These are phyloP conservation scores for Pachypanchax playfairii DNA, from an alignment of 2,113 vertebrate genomes.

Conservation along the genomic window DNA sequence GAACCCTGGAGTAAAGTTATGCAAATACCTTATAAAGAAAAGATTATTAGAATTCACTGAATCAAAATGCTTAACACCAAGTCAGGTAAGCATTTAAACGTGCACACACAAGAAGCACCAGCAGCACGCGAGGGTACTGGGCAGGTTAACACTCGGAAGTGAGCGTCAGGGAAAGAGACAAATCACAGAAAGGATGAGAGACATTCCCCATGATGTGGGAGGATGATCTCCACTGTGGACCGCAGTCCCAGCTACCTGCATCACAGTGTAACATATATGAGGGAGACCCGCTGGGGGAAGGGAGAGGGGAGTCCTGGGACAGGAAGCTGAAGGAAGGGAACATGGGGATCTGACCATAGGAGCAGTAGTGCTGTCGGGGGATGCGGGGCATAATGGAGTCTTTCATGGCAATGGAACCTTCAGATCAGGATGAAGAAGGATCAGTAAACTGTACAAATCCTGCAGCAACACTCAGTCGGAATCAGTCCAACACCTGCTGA, in stretches of 20 bases:
- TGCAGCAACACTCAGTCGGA: neutral
- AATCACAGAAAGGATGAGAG: conserved; percentile 57
- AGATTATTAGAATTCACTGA: conserved; percentile 19
- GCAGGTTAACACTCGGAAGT: conserved; percentile 59
- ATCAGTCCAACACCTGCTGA: neutral
- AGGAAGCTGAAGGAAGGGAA: conserved; percentile 76
- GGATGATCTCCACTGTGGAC: conserved; percentile 50
- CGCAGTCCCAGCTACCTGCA: conserved; percentile 82
- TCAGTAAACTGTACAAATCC: conserved; percentile 33
- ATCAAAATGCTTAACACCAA: conserved; percentile 44
- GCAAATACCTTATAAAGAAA: no score
- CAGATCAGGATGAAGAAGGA: conserved; percentile 56
- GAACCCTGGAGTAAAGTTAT: no score
- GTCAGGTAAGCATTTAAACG: conserved; percentile 45
- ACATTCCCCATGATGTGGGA: conserved; percentile 45
- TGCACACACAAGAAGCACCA: conserved; percentile 67
- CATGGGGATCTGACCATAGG: conserved; percentile 79
- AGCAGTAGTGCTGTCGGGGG: conserved; percentile 81
- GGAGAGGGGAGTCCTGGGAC: conserved; percentile 76
- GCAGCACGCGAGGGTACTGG: conserved; percentile 67
- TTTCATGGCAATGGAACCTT: conserved; percentile 89
- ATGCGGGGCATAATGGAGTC: conserved; percentile 83
- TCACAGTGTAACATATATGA: conserved; percentile 71
- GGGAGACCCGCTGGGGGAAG: conserved; percentile 71
- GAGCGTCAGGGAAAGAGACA: conserved; percentile 31